These are phyloP conservation scores for Palloptera scutellata DNA, from an alignment of 2,888 invertebrate genomes.

Conservation along the genomic window DNA sequence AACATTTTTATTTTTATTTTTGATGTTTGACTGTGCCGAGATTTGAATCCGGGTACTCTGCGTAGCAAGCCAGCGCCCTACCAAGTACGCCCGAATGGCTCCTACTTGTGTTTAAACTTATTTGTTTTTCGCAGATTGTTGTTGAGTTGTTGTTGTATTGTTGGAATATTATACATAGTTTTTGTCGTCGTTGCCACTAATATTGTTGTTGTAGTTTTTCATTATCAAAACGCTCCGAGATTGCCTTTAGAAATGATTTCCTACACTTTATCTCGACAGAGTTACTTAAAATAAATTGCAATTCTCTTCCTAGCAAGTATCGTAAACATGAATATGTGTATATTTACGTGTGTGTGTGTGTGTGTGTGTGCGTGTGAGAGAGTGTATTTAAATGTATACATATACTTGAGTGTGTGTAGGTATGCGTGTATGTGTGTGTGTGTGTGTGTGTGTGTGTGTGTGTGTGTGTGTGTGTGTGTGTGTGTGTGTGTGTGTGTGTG, in stretches of 20 bases:
- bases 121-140: neutral
- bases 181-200: slow-evolving; percentile 42
- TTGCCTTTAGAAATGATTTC: no score
- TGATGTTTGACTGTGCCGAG: neutral
- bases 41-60: no score
- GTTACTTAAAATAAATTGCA: neutral
- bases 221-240: neutral
- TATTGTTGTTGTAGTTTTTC: slow-evolving; percentile 36
- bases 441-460: no score
- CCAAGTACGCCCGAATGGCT: no score
- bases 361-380: neutral
- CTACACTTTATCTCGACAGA: no score
- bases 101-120: neutral
- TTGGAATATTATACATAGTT: slow-evolving; percentile 6
- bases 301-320: slow-evolving; percentile 11
- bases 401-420: neutral
- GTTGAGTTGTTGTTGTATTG: neutral
- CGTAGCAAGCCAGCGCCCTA: no score
- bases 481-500: neutral
- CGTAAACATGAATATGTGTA: neutral
- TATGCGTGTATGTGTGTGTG: neutral
- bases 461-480: neutral
- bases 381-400: neutral
- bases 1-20: neutral
- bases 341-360: neutral